These are phyloP conservation scores for Eudyptes chrysolophus DNA, from an alignment of 2,113 vertebrate species.

Conservation along the genomic window DNA sequence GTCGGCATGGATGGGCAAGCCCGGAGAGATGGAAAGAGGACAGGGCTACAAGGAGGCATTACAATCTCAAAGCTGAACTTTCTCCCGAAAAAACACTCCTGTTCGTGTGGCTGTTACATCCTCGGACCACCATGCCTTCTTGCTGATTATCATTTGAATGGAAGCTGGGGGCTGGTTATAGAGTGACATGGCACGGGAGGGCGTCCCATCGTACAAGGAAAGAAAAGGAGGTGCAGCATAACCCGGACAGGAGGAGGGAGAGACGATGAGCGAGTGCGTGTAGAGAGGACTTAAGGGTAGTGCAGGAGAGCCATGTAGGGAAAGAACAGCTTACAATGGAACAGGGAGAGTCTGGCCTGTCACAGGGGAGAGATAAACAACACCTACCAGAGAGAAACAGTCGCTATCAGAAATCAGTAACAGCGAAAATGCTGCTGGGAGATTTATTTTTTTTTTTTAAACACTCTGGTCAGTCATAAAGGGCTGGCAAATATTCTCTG, in stretches of 20 bases:
- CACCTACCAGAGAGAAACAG: neutral
- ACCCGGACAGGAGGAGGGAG: neutral
- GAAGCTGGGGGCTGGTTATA: neutral
- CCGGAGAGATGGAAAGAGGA: neutral
- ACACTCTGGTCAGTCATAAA: neutral
- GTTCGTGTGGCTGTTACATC: neutral
- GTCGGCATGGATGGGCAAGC: neutral
- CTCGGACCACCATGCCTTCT: neutral
- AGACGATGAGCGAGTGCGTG: neutral
- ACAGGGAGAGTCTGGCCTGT: neutral
- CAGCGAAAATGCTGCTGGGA: neutral
- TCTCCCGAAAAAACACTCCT: neutral
- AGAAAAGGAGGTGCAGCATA: neutral
- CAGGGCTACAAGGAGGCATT: neutral
- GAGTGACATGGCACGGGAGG: neutral
- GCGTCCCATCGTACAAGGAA: neutral
- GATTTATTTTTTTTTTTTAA: neutral
- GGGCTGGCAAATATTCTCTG: slow-evolving; percentile 31
- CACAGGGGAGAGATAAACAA: neutral
- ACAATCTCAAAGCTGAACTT: neutral
- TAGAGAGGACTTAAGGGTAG: neutral
- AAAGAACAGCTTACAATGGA: neutral
- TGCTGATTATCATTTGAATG: neutral
- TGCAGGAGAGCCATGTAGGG: neutral
- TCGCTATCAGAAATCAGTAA: neutral